phyloP scores from a whole-genome alignment of 2,888 invertebrate genomes.

The Willowsia nigromaculata region DNA sequence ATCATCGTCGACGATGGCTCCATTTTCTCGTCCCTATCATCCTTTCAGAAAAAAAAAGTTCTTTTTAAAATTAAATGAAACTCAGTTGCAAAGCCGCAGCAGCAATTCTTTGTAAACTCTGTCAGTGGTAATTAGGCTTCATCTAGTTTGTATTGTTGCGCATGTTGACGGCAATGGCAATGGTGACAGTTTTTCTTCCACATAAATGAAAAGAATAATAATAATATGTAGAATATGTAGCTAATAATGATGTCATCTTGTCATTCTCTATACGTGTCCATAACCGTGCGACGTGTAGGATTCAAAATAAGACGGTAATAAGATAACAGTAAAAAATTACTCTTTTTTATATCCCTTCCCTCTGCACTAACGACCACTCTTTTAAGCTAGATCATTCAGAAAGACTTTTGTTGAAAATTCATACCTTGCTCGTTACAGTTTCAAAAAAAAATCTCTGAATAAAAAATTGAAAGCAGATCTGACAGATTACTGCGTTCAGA shows the following conservation, averaged over 20 bases:
- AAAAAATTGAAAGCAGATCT: too few relatives aligned
- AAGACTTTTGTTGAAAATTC: too few relatives aligned
- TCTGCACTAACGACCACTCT: too few relatives aligned
- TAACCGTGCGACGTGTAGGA: not conserved
- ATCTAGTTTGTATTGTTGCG: constrained; percentile 29
- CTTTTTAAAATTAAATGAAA: too few relatives aligned
- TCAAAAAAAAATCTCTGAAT: too few relatives aligned
- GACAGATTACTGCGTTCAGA: too few relatives aligned
- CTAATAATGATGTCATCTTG: constrained; percentile 30
- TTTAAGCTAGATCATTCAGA: too few relatives aligned
- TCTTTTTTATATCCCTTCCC: too few relatives aligned
- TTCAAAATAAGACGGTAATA: not conserved
- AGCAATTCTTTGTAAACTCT: constrained; percentile 26
- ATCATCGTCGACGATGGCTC: not conserved
- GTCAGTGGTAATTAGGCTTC: constrained; percentile 30
- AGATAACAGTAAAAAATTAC: not conserved
- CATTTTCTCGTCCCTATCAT: not conserved
- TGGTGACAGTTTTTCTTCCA: constrained; percentile 21
- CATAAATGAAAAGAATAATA: not conserved
- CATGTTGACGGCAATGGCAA: not conserved
- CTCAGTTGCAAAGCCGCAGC: not conserved
- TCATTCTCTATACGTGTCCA: not conserved
- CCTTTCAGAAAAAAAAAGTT: not conserved
- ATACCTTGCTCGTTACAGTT: too few relatives aligned
- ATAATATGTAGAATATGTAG: not conserved